Percentiles rank a stretch among this genome's conserved stretches.
Evolutionary conservation across 1,140 invertebrate genomes (phyloP).

Genomic region (Charaxes varanes): DNA sequence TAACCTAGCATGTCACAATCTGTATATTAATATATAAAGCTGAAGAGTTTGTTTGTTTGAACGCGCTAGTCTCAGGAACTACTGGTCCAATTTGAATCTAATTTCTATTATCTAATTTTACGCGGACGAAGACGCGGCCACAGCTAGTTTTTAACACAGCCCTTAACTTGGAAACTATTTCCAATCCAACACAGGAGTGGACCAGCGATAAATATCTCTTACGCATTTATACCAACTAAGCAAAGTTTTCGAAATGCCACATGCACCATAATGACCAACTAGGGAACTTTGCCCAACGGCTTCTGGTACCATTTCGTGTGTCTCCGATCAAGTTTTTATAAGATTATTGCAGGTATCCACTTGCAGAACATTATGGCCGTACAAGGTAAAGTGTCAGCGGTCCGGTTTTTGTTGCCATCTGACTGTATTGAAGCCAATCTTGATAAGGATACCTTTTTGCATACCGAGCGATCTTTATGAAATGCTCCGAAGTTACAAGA

Average conservation of each 20-base stretch:
- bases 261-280: constrained; percentile 50
- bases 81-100: no score
- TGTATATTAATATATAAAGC: no score
- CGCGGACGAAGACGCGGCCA: no score
- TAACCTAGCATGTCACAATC: no score
- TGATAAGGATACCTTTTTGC: constrained; percentile 46
- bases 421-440: constrained; percentile 57
- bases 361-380: constrained; percentile 46
- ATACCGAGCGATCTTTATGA: constrained; percentile 29
- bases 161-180: constrained; percentile 45
- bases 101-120: no score
- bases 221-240: constrained; percentile 38
- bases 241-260: constrained; percentile 51
- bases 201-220: constrained; percentile 30
- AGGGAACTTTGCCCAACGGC: constrained; percentile 50
- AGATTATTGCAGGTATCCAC: constrained; percentile 53
- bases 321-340: constrained; percentile 58
- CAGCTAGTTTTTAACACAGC: constrained; percentile 33
- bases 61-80: no score
- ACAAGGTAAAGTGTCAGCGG: constrained; percentile 37
- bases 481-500: constrained; percentile 21
- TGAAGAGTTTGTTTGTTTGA: no score
- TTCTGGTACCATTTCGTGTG: constrained; percentile 52
- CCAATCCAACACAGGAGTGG: no score
- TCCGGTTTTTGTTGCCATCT: constrained; percentile 52